Conservation (phyloP, 2,113 vertebrate genomes). For the Colossoma macropomum region DNA sequence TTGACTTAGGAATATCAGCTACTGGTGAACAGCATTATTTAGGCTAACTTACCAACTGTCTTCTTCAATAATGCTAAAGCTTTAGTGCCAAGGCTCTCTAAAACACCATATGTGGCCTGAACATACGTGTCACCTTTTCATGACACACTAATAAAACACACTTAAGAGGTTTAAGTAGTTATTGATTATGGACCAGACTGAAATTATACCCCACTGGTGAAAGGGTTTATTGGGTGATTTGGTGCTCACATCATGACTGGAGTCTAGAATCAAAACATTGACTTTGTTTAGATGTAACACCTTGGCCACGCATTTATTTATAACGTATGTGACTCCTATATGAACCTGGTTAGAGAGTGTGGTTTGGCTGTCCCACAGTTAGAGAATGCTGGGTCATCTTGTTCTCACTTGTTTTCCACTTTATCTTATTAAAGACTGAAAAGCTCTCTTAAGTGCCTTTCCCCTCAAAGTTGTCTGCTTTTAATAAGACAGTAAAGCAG, state of each 20-base stretch:
- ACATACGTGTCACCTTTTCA: no score
- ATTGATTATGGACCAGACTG: no score
- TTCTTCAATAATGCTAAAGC: no score
- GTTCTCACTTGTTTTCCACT: not conserved
- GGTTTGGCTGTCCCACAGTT: not conserved
- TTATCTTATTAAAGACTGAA: not conserved
- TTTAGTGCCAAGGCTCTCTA: no score
- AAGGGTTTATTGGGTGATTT: not conserved
- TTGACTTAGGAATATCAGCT: no score
- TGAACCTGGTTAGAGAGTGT: not conserved
- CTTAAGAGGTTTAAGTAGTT: no score
- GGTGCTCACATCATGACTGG: not conserved
- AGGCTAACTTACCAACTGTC: no score
- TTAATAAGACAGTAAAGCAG: constrained; percentile 28
- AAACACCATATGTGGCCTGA: no score
- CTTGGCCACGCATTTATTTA: not conserved
- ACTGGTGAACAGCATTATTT: no score
- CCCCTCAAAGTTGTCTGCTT: not conserved
- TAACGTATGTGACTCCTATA: not conserved
- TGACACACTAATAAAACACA: no score
- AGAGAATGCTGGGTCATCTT: not conserved
- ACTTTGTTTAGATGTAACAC: not conserved
- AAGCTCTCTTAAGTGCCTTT: not conserved
- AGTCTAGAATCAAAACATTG: not conserved
- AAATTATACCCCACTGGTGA: not conserved